Percentiles rank a stretch among this genome's conserved stretches.
phyloP scores from a whole-genome alignment of 2,888 invertebrate species.

The Thymelicus acteon region DNA sequence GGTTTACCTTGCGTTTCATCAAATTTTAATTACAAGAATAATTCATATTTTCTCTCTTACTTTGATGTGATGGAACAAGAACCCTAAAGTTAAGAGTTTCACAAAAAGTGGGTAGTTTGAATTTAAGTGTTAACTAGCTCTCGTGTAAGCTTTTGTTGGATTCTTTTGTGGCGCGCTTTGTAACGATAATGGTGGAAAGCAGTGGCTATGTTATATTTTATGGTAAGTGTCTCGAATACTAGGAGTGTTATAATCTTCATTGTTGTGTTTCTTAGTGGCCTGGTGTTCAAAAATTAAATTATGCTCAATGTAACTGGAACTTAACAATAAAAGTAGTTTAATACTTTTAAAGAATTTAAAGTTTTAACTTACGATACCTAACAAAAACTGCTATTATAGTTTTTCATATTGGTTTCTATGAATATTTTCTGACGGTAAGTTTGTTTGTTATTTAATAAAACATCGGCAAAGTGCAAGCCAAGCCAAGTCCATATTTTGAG shows the following conservation, averaged over 20 bases:
- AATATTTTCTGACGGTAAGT: no score
- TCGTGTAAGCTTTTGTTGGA: constrained; percentile 12
- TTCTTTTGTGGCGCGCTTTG: constrained; percentile 13
- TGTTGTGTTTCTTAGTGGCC: background rate
- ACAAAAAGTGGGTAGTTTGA: constrained; percentile 25
- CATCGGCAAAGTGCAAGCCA: no score
- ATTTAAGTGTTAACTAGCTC: constrained; percentile 34
- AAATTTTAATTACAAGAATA: no score
- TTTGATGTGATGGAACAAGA: background rate
- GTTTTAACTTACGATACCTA: no score
- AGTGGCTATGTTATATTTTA: background rate
- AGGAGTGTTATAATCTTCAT: constrained; percentile 4
- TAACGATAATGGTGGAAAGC: constrained; percentile 10
- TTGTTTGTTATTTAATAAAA: no score
- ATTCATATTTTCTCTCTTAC: background rate
- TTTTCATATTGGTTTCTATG: no score
- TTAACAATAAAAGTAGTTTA: background rate
- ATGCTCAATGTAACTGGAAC: background rate
- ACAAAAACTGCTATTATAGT: no score
- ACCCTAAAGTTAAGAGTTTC: constrained; percentile 11
- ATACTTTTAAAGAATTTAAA: no score
- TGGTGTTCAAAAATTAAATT: background rate
- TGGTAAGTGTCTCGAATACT: background rate
- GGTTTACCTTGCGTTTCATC: no score
- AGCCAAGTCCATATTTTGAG: no score